Evolutionary conservation across 2,797 vertebrate species (phyloP), one percentile per base, ranked within the genome.

Genomic region (Varecia variegata): DNA sequence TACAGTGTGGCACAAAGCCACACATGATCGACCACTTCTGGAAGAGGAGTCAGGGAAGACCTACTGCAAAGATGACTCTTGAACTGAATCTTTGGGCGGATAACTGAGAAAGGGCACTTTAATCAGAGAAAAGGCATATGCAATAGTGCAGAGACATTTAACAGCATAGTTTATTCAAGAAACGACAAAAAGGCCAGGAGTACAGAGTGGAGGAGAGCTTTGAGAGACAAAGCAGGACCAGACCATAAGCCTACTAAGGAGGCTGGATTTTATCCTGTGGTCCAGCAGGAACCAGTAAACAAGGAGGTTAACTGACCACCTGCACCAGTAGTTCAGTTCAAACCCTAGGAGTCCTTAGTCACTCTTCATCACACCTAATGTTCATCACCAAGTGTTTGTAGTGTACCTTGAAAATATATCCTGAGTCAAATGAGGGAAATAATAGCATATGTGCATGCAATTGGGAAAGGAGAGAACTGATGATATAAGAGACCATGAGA

Each of bases 361-460:
- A 17, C 12, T 74, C 17, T 71, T 60, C 65, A n/a, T 58, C 58
- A 74, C 5, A 88, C 7, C 12, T 30, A 38, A 0, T 11, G 7
- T 14, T 95, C 35, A 68, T 32, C 70, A 3, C 35, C 70, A 47
- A 47, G 73, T 70, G 32, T 87, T 18, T 68, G 50, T 23, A 54
- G 7, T 88, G 91, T 32, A 43, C 67, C 60, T 58, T 77, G 62
- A 85, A 84, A 96, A 73, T 2, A 17, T 6, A 47, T 43, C 47
- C 56, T 50, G 35, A 54, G 56, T 52, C n/a, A 54, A 56, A 40
- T 17, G 25, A 95, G 27, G 60, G 38, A 74, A 80, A 27, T 13
- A 67, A n/a, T 0, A 38, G 21, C 15, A 50, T 1, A 20, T 1
- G 5, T 47, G 45, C 4, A 1, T 38, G 77, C 30, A 5, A 73